phyloP scores from a whole-genome alignment of 2,888 invertebrate species.

The Polydrusus cervinus region DNA sequence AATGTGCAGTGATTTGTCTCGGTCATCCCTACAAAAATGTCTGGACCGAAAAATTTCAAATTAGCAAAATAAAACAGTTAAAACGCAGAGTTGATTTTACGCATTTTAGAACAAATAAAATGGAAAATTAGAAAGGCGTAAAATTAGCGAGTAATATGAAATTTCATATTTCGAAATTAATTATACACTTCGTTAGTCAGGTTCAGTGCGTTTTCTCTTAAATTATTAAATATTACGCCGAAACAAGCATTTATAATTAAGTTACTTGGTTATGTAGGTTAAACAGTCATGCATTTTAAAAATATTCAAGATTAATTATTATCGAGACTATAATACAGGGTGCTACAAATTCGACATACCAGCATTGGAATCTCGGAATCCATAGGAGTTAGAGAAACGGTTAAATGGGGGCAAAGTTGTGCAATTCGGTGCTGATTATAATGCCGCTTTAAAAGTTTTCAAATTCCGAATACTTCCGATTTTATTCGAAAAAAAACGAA shows the following conservation, averaged over 20 bases:
- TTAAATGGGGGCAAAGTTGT: too few species aligned
- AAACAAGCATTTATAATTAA: constrained; percentile 8
- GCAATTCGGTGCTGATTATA: too few species aligned
- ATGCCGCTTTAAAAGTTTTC: too few species aligned
- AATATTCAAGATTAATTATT: neutral
- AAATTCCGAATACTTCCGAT: too few species aligned
- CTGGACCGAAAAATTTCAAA: neutral
- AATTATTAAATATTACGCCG: constrained; percentile 2
- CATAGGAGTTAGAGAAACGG: too few species aligned
- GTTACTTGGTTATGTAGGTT: neutral
- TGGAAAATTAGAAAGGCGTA: neutral
- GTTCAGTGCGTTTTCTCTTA: constrained; percentile 10
- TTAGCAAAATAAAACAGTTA: neutral
- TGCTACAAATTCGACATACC: too few species aligned
- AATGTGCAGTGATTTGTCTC: neutral
- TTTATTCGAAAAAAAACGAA: too few species aligned
- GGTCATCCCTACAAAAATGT: too few species aligned
- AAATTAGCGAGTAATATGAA: constrained; percentile 1
- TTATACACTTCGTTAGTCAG: neutral
- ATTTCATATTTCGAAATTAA: constrained; percentile 26
- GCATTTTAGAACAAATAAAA: constrained; percentile 8
- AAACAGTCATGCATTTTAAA: neutral
- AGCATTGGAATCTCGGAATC: too few species aligned
- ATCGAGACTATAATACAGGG: too few species aligned
- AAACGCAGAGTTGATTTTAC: neutral